phyloP scores from a whole-genome alignment of 1,140 invertebrate genomes.

The Trichogramma pretiosum region DNA sequence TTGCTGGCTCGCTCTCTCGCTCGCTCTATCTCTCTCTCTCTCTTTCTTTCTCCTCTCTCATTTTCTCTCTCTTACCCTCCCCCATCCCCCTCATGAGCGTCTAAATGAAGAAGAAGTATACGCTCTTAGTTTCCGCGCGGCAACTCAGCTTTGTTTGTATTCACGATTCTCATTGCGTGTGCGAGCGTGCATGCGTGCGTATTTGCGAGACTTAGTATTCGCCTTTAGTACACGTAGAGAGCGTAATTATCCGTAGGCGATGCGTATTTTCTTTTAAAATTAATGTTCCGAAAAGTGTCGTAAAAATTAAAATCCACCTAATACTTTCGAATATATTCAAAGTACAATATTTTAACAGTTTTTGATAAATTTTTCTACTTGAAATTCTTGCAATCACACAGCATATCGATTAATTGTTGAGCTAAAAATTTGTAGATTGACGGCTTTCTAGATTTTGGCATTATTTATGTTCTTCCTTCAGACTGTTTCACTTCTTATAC shows the following conservation, averaged over 20 bases:
- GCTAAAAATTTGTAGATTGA: no score
- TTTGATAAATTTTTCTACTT: no score
- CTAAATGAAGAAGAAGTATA: constrained; percentile 22
- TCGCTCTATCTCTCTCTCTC: not conserved
- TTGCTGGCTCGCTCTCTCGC: not conserved
- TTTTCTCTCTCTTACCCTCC: constrained; percentile 21
- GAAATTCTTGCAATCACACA: no score
- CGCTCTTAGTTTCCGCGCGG: constrained; percentile 19
- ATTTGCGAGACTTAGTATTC: not conserved
- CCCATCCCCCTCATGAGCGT: not conserved
- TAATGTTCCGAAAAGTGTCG: no score
- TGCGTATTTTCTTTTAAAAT: not conserved
- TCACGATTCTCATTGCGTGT: not conserved
- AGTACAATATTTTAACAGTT: no score
- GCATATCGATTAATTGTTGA: no score
- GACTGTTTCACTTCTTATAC: no score
- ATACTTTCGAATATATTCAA: no score
- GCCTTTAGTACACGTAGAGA: not conserved
- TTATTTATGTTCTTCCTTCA: no score
- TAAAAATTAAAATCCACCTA: no score
- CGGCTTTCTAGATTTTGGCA: no score
- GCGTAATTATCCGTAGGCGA: not conserved
- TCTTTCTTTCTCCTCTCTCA: constrained; percentile 22
- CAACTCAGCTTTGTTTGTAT: constrained; percentile 11
- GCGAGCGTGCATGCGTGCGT: not conserved